Base-by-base conservation (phyloP, 2,797 vertebrate species). In the Lutjanus campechanus region DNA sequence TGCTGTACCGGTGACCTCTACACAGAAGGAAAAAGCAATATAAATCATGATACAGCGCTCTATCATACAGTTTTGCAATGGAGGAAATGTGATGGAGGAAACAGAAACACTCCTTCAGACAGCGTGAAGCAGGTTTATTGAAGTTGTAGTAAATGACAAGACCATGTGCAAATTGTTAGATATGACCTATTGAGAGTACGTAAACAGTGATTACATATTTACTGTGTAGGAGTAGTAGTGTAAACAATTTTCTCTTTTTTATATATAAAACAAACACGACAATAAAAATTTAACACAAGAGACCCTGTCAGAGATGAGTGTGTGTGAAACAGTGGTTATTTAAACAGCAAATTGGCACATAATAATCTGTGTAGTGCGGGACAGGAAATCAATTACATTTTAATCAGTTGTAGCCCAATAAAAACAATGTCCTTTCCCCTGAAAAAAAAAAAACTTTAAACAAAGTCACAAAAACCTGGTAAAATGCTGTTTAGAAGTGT, bases 51-150 rank as follows among this genome's bases (percentile, higher is more conserved):
- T 12, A n/a, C 12, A 25, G n/a, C 44, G n/a, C 41, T 49, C 51
- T 0, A 25, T 55, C 1, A 10, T 55, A 41, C n/a, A 0, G 53
- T 50, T 54, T 40, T 17, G 2, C 36, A 66, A 29, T 15, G 9
- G 36, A 81, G 22, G 43, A 67, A 51, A 64, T 3, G 29, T 36
- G 29, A 36, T 36, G 29, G 29, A 47, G 41, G 41, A 43, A 43
- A 46, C 3, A 46, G 0, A 22, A 60, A 71, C 17, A 83, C 11
- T 0, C 8, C 17, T 20, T 29, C 7, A 64, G 25, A 61, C 29
- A 67, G 55, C 12, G 8, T 70, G 53, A 68, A 76, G 49, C 44
- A 17, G 40, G 11, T 91, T 93, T 90, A 92, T 86, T 91, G 17
- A 72, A 44, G 47, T 68, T 4, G 4, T n/a, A 25, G 64, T 16